Percentiles rank a stretch among this genome's conserved stretches.
phyloP scores from a whole-genome alignment of 2,888 invertebrate genomes.

The Pseudoips prasinana region DNA sequence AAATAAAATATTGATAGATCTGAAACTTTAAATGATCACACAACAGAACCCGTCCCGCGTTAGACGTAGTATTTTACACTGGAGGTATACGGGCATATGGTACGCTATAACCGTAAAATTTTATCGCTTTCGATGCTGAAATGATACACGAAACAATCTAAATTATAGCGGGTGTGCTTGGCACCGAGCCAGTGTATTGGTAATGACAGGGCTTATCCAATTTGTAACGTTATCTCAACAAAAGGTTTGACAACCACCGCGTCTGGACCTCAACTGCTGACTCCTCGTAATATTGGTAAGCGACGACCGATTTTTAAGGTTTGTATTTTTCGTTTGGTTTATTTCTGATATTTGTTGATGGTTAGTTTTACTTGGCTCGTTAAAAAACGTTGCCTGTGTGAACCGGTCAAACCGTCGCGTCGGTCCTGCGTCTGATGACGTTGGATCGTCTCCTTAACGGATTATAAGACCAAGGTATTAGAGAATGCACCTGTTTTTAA shows the following conservation, averaged over 20 bases:
- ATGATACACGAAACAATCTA: slow-evolving; percentile 81
- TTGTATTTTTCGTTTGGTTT: no score
- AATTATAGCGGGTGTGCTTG: slow-evolving; percentile 69
- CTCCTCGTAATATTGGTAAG: slow-evolving; percentile 16
- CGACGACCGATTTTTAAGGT: no score
- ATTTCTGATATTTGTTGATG: no score
- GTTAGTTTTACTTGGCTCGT: no score
- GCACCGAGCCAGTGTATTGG: slow-evolving; percentile 64
- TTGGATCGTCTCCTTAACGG: no score
- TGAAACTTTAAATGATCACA: not conserved
- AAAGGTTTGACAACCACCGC: slow-evolving; percentile 36
- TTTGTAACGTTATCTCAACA: slow-evolving; percentile 61
- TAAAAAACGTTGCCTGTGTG: no score
- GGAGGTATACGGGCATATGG: slow-evolving; percentile 58
- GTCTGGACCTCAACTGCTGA: slow-evolving; percentile 29
- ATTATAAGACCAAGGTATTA: no score
- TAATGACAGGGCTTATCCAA: slow-evolving; percentile 69
- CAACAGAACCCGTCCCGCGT: slow-evolving; percentile 10
- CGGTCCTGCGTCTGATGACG: no score
- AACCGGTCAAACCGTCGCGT: no score
- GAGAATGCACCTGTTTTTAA: no score
- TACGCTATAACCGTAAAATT: slow-evolving; percentile 76
- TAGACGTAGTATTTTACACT: slow-evolving; percentile 55
- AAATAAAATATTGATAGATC: no score
- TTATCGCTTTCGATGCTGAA: slow-evolving; percentile 76